Evolutionary conservation across 2,113 vertebrate genomes (phyloP), one percentile per base, ranked within the genome.

Genomic region (Eudyptes chrysolophus): DNA sequence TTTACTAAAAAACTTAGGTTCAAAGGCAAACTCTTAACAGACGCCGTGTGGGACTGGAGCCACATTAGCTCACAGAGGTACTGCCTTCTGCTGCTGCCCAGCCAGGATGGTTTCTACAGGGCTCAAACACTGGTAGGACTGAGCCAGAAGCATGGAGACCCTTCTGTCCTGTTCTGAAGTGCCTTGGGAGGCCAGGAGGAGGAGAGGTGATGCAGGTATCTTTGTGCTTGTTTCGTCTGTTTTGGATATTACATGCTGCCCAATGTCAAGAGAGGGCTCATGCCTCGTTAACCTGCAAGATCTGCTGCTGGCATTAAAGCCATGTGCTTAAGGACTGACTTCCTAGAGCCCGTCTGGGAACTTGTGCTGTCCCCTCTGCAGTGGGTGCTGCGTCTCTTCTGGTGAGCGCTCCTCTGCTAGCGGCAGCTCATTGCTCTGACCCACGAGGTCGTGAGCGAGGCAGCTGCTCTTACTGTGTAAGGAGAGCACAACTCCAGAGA

Each of bases 401-500:
- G 30, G 30, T 16, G 17, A 40, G n/a, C 6, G 3, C 26, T 49
- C 27, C 18, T 13, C 38, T 69, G 58, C 29, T 48, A 62, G 52
- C 0, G 4, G 49, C 61, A 75, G 51, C n/a, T 78, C 40, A 4
- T 11, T 29, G 80, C 55, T 60, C 44, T 69, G 70, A 27, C 24
- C 44, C 40, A 11, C 0, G 1, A 18, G n/a, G 42, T 30, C 0
- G 0, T 12, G 27, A 58, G 49, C 0, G 0, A 78, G 32, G 60
- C 58, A 26, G 36, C 66, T 77, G 38, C 79, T 87, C 44, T 21
- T 21, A 5, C 36, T 42, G 70, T 13, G 27, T 40, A n/a, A 83
- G 52, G 40, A 61, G 66, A 71, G 57, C 71, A n/a, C 40, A 66
- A 9, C 11, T 70, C 70, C 46, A 52, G 76, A 52, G 76, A 44